phyloP scores from a whole-genome alignment of 2,113 vertebrate genomes.

The Pygoscelis adeliae region DNA sequence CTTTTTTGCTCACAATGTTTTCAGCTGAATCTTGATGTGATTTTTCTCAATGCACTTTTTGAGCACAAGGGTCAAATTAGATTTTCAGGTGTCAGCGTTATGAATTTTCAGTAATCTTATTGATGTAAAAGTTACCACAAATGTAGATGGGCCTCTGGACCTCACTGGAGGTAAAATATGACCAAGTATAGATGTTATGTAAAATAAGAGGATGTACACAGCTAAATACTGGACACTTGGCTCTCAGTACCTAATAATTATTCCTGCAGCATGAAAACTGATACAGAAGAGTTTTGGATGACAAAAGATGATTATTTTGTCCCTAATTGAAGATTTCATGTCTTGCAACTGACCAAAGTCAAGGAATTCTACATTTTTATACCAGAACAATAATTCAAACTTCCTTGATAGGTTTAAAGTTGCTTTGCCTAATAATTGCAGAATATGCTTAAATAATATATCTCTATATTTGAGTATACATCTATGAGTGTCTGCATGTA shows the following conservation, averaged over 20 bases:
- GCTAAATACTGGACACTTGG: neutral
- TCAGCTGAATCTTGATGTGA: neutral
- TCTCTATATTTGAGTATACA: accelerated
- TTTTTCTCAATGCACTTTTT: neutral
- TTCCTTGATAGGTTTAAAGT: neutral
- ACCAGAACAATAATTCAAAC: neutral
- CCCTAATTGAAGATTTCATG: neutral
- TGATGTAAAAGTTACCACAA: neutral
- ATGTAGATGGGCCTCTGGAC: neutral
- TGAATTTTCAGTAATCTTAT: neutral
- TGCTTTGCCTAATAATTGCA: neutral
- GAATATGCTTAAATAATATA: neutral
- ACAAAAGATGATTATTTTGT: neutral
- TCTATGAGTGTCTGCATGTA: accelerated
- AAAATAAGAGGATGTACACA: neutral
- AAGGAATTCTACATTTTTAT: neutral
- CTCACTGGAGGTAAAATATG: neutral
- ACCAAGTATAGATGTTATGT: neutral
- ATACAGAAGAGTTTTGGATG: neutral
- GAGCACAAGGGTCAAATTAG: neutral
- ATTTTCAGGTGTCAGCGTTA: neutral
- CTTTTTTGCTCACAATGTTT: neutral
- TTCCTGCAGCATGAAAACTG: neutral
- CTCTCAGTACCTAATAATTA: neutral
- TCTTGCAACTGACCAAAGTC: neutral